These are phyloP conservation scores for Sarcophaga carnaria DNA, from an alignment of 2,888 invertebrate genomes.

Conservation along the genomic window DNA sequence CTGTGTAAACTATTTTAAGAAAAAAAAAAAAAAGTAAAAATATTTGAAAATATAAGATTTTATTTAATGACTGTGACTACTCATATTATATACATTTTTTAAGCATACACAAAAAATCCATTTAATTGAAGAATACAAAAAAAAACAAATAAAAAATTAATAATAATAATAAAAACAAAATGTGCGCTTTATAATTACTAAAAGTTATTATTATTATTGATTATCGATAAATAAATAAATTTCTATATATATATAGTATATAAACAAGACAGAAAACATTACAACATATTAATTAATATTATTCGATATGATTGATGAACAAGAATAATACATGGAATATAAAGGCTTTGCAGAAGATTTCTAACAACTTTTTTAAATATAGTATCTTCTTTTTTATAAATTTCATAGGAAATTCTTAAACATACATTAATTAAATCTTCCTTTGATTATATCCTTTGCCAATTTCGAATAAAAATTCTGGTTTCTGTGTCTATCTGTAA, in stretches of 20 bases:
- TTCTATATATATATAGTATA: conserved; percentile 36
- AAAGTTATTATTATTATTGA: conserved; percentile 70
- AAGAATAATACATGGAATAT: neutral
- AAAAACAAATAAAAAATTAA: conserved; percentile 11
- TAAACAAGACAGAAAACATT: conserved; percentile 47
- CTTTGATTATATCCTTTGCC: too few species aligned
- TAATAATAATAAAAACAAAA: conserved; percentile 13
- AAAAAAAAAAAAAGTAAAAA: conserved; percentile 27
- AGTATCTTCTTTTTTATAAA: too few species aligned
- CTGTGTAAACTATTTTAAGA: conserved; percentile 67
- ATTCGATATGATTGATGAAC: conserved; percentile 38
- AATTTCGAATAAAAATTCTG: too few species aligned
- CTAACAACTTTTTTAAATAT: neutral
- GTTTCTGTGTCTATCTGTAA: too few species aligned
- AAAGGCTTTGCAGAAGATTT: neutral
- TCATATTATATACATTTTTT: conserved; percentile 68
- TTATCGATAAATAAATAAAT: conserved; percentile 68
- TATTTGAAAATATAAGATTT: conserved; percentile 62
- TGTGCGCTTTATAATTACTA: conserved; percentile 69
- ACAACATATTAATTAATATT: conserved; percentile 32
- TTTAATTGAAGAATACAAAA: conserved; percentile 40
- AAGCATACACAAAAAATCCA: conserved; percentile 67
- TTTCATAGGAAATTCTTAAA: too few species aligned
- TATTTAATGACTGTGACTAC: conserved; percentile 70
- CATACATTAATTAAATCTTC: too few species aligned